Conservation (phyloP, 2,888 invertebrate genomes). For the Dromius quadrimaculatus region DNA sequence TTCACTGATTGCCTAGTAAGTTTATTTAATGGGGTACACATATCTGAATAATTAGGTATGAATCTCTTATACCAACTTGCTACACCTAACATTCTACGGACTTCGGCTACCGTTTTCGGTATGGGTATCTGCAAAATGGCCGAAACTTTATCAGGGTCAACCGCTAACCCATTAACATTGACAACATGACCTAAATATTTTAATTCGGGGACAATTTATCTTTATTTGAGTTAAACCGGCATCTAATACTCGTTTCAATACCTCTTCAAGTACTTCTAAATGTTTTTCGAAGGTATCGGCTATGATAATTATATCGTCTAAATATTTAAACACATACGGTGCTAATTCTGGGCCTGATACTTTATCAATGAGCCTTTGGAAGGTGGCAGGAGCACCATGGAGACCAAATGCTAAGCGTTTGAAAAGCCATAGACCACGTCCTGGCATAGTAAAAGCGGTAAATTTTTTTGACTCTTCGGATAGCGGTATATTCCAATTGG, state of each 20-base stretch:
- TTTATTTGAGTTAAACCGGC: neutral
- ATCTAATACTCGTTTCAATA: neutral
- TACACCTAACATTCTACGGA: conserved; percentile 1
- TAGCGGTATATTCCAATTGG: conserved; percentile 1
- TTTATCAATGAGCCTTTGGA: neutral
- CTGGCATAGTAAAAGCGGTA: conserved; percentile 58
- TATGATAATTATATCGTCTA: neutral
- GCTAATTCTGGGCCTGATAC: neutral
- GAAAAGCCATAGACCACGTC: conserved; percentile 57
- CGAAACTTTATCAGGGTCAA: conserved; percentile 48
- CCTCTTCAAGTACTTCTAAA: conserved; percentile 1
- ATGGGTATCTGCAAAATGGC: conserved; percentile 50
- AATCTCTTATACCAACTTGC: conserved; percentile 45
- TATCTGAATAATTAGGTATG: neutral
- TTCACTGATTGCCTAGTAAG: neutral
- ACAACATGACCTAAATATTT: conserved; percentile 56
- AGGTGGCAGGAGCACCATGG: conserved; percentile 54
- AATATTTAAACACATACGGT: neutral
- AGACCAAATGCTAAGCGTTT: conserved; percentile 57
- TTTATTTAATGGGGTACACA: neutral
- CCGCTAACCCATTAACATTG: neutral
- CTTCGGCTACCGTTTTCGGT: neutral
- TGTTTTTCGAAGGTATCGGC: neutral
- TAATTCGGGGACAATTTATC: conserved; percentile 49
- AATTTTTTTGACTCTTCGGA: conserved; percentile 50